Percentiles rank a stretch among this genome's conserved stretches.
Conservation (phyloP, 2,888 invertebrate genomes). For the Acronicta psi region DNA sequence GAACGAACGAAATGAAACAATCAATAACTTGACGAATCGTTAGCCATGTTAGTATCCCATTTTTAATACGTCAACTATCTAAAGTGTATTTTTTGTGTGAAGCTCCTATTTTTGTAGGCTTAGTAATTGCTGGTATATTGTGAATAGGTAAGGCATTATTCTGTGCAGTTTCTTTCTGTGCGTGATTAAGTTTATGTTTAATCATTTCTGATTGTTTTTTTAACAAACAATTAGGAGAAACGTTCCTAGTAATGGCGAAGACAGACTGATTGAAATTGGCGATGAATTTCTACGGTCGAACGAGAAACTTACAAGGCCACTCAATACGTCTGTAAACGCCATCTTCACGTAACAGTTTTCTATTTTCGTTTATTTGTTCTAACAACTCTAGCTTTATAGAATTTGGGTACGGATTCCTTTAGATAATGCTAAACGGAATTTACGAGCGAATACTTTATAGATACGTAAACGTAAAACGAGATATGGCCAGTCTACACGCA, state of each 20-base stretch:
- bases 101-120: not conserved
- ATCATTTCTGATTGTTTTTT: too few relatives aligned
- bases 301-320: constrained; percentile 43
- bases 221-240: too few relatives aligned
- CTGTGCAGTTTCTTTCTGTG: too few relatives aligned
- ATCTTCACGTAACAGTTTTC: constrained; percentile 69
- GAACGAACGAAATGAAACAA: not conserved
- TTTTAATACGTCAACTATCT: not conserved
- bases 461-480: constrained; percentile 63
- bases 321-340: constrained; percentile 49
- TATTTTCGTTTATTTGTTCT: constrained; percentile 77
- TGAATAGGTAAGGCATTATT: too few relatives aligned
- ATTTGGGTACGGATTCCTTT: constrained; percentile 71
- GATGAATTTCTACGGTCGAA: constrained; percentile 23
- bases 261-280: not conserved
- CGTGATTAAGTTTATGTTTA: too few relatives aligned
- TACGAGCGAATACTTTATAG: constrained; percentile 69
- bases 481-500: constrained; percentile 65
- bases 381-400: constrained; percentile 74
- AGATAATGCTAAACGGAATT: constrained; percentile 73
- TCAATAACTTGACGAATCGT: not conserved
- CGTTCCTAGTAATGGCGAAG: not conserved
- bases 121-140: not conserved
- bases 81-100: not conserved
- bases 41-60: not conserved